Base-by-base conservation (phyloP, 1,140 invertebrate genomes). In the Caerostris darwini region DNA sequence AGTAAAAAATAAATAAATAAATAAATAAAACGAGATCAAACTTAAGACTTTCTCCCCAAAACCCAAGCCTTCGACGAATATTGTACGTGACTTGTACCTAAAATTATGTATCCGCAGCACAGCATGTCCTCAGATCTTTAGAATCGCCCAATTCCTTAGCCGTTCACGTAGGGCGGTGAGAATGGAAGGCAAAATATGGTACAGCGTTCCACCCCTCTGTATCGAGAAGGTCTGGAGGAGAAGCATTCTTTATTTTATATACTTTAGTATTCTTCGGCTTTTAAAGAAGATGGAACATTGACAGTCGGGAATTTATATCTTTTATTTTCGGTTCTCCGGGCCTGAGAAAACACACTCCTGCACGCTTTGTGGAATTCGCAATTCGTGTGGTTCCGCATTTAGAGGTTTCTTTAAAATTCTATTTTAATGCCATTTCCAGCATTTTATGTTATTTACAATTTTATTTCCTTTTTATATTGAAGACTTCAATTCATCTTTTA, bases 41-140 rank as follows among this genome's bases (percentile, higher is more conserved):
- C n/a, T 50, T 50, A 81, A 81, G 17, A 5, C 53, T 57, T 53
- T 58, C 14, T 34, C 82, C 10, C 64, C 10, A 90, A 91, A 81
- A 34, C 34, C 19, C 56, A 59, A 91, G 56, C 61, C 85, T 14
- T 54, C 50, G 17, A 77, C 69, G 69, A 58, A 90, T 77, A 71
- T 90, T 77, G 69, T 82, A 91, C 89, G 89, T 91, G 89, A 91
- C 89, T 82, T 81, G 89, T 59, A 58, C 71, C 34, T n/a, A 77
- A 61, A 91, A 91, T 89, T 67, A 91, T 91, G 5, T 19, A 6
- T 58, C 53, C 8, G 71, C 19, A 69, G 5, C 64, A 56, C 14
- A 8, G 19, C 34, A 69, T 12, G 53, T 50, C 4, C 59, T 59
- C 71, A n/a, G 19, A 14, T 54, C 56, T 82, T 91, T 91, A 81